Conservation (phyloP, 2,797 vertebrate species). For the Tarsius wallacei region DNA sequence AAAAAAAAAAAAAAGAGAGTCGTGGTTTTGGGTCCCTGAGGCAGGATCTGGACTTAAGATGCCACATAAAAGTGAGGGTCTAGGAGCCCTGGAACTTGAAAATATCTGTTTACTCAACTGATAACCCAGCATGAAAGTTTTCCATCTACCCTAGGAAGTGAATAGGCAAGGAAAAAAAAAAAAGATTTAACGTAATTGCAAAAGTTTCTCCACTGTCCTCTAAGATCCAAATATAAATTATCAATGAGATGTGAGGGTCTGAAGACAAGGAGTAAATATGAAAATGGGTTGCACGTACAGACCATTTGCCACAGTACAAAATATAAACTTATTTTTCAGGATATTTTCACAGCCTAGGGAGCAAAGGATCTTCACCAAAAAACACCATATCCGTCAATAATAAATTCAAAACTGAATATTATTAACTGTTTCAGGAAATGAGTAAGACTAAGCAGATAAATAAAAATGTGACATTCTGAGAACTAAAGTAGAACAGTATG, state of each 20-base stretch:
- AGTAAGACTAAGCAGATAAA: background rate
- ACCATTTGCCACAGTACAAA: background rate
- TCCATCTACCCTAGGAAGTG: background rate
- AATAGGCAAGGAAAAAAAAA: background rate
- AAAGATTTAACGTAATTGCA: background rate
- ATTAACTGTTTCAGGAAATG: background rate
- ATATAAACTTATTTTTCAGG: background rate
- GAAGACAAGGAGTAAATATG: background rate
- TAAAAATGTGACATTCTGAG: background rate
- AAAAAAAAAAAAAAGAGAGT: background rate
- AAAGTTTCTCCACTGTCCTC: background rate
- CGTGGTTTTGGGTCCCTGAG: background rate
- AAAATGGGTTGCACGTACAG: background rate
- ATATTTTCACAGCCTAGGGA: background rate
- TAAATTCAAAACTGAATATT: constrained; percentile 21
- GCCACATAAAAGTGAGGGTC: background rate
- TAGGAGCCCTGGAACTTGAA: background rate
- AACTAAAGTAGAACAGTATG: background rate
- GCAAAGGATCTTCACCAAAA: background rate
- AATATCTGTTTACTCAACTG: background rate
- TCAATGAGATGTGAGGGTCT: background rate
- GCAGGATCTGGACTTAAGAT: background rate
- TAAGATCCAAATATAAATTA: background rate
- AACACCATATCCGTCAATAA: background rate
- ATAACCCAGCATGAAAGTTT: background rate